Evolutionary conservation across 2,113 vertebrate genomes (phyloP).

Genomic region (Rhagologus leucostigma): DNA sequence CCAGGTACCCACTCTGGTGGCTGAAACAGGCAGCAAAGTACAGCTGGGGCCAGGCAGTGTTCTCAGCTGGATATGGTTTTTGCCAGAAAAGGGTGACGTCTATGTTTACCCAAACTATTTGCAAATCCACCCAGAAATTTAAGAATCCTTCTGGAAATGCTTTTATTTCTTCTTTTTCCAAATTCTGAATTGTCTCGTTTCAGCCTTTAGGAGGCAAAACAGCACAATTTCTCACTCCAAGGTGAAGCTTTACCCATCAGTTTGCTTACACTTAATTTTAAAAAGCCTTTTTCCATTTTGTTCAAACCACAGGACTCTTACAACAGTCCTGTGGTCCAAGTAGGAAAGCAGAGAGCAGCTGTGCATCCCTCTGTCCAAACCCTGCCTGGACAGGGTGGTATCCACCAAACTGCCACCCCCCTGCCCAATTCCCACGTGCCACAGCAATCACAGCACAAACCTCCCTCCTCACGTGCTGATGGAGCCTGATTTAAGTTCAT

Average conservation of each 20-base stretch:
- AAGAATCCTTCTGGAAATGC: not conserved
- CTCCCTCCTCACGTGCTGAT: not conserved
- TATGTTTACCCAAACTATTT: not conserved
- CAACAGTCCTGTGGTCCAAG: not conserved
- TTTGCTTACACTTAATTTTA: not conserved
- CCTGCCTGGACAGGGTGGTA: not conserved
- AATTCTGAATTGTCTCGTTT: not conserved
- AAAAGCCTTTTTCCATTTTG: not conserved
- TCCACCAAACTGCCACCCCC: not conserved
- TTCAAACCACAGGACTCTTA: not conserved
- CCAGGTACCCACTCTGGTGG: constrained; percentile 9
- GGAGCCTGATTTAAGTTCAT: not conserved
- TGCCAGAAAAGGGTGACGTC: not conserved
- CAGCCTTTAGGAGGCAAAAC: constrained; percentile 60
- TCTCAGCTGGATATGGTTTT: not conserved
- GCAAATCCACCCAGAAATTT: constrained; percentile 27
- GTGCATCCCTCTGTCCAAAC: not conserved
- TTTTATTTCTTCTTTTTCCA: not conserved
- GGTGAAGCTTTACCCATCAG: not conserved
- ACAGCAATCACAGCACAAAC: not conserved
- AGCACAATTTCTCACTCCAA: not conserved
- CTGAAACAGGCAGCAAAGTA: not conserved
- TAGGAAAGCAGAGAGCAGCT: not conserved
- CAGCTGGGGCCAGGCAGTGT: not conserved
- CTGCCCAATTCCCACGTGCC: not conserved